A percentile compares a stretch with the other conserved stretches of the same genome.
phyloP scores from a whole-genome alignment of 1,140 invertebrate genomes.

The Nephila pilipes region DNA sequence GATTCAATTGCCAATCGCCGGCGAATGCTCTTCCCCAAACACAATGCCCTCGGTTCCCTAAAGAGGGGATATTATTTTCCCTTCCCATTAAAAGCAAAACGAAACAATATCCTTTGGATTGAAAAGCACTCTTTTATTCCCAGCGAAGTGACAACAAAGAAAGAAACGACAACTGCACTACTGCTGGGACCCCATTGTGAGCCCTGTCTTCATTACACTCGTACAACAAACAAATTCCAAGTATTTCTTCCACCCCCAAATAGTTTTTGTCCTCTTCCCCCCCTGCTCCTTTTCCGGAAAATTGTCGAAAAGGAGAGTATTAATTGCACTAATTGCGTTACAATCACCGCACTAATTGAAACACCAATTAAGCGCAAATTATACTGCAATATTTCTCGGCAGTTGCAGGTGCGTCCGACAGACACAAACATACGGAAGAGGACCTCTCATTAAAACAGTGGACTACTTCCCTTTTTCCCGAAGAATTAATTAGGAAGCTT shows the following conservation, averaged over 20 bases:
- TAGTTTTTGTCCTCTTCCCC: not conserved
- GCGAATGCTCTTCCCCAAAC: not conserved
- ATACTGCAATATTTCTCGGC: constrained; percentile 76
- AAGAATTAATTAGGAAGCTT: constrained; percentile 76
- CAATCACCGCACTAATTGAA: constrained; percentile 77
- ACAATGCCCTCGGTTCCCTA: not conserved
- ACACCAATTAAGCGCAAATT: constrained; percentile 77
- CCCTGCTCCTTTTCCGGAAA: not conserved
- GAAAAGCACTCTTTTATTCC: not conserved
- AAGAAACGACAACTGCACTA: constrained; percentile 36
- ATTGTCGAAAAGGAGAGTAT: constrained; percentile 68
- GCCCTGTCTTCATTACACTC: constrained; percentile 59
- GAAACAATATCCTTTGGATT: not conserved
- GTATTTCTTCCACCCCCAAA: constrained; percentile 39
- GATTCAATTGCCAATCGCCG: not conserved
- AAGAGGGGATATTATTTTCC: constrained; percentile 21
- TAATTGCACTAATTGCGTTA: constrained; percentile 77
- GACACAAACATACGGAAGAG: constrained; percentile 68
- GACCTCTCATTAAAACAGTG: constrained; percentile 70
- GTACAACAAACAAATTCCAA: constrained; percentile 60
- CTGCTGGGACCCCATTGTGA: constrained; percentile 10
- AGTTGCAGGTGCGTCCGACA: constrained; percentile 74
- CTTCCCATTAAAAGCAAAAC: not conserved
- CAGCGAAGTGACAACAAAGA: not conserved
- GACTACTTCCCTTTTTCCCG: constrained; percentile 56